Evolutionary conservation across 2,797 vertebrate species (phyloP).

Genomic region (Periparus ater): DNA sequence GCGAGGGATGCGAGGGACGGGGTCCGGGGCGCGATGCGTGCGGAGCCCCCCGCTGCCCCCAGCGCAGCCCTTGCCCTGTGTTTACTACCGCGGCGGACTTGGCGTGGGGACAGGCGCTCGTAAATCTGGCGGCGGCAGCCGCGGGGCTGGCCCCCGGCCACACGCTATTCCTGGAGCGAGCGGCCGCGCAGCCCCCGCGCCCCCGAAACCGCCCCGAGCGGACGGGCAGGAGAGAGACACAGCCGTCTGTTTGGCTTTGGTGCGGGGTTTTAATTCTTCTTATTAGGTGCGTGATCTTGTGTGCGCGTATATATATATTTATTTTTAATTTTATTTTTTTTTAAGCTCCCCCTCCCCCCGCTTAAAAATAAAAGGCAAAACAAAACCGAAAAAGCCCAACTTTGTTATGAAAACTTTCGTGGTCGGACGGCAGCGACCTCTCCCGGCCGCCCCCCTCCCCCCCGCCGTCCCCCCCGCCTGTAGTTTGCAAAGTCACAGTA

Average conservation of each 20-base stretch:
- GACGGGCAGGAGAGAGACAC: too few relatives aligned
- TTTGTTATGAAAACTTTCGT: conserved; percentile 66
- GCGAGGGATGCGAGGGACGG: neutral
- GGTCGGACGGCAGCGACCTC: conserved; percentile 62
- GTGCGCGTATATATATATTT: neutral
- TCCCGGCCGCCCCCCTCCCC: neutral
- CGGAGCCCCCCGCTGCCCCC: neutral
- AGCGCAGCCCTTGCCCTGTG: conserved; percentile 20
- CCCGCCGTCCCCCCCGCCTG: neutral
- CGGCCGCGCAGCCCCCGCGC: conserved; percentile 9
- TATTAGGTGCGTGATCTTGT: neutral
- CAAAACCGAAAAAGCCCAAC: conserved; percentile 36
- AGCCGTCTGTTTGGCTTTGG: neutral
- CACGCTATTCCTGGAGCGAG: conserved; percentile 79
- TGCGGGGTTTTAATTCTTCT: neutral
- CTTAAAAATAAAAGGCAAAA: neutral
- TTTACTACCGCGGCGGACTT: conserved; percentile 74
- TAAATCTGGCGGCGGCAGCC: conserved; percentile 77
- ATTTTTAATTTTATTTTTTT: neutral
- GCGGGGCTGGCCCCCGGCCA: conserved; percentile 74
- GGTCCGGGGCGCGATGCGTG: neutral
- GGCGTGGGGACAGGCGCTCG: conserved; percentile 71
- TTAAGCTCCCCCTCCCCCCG: neutral
- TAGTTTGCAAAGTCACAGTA: conserved; percentile 62
- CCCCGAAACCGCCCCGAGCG: neutral